A percentile compares a stretch with the other conserved stretches of the same genome.
phyloP scores from a whole-genome alignment of 2,797 vertebrate genomes.

The Craterocephalus amniculus region DNA sequence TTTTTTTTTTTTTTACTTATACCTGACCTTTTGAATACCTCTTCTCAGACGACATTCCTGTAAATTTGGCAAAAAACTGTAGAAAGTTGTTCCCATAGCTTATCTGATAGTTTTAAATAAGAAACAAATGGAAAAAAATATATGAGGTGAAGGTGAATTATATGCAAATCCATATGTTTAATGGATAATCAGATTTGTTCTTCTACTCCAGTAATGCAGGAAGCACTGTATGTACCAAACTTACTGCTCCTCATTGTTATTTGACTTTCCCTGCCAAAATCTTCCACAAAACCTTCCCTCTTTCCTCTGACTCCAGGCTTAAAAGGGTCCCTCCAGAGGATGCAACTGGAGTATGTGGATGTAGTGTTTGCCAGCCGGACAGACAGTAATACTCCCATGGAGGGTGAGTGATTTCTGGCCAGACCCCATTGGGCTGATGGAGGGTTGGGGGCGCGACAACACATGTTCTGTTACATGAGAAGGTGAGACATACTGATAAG shows the following conservation, averaged over 20 bases:
- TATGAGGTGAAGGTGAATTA: constrained; percentile 1
- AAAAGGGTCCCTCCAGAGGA: constrained; percentile 93
- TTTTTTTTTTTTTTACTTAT: not conserved
- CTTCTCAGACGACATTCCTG: not conserved
- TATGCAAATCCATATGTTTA: constrained; percentile 24
- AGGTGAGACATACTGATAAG: constrained; percentile 58
- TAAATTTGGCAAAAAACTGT: not conserved
- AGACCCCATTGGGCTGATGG: constrained; percentile 3
- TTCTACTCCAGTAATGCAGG: not conserved
- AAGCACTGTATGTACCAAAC: not conserved
- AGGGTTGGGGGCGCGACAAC: constrained; percentile 35
- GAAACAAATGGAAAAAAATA: not conserved
- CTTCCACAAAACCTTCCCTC: not conserved
- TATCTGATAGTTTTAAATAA: not conserved
- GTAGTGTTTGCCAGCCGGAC: constrained; percentile 98
- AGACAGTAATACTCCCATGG: constrained; percentile 98
- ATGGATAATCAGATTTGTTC: not conserved
- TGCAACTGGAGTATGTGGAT: constrained; percentile 98
- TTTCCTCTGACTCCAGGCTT: constrained; percentile 82
- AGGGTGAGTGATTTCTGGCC: constrained; percentile 86
- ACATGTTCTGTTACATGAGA: constrained; percentile 63
- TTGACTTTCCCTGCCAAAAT: not conserved
- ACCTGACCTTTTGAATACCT: not conserved
- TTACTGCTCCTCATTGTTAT: not conserved
- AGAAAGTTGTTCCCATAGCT: not conserved